phyloP scores from a whole-genome alignment of 1,140 invertebrate species.

The Belonocnema kinseyi region DNA sequence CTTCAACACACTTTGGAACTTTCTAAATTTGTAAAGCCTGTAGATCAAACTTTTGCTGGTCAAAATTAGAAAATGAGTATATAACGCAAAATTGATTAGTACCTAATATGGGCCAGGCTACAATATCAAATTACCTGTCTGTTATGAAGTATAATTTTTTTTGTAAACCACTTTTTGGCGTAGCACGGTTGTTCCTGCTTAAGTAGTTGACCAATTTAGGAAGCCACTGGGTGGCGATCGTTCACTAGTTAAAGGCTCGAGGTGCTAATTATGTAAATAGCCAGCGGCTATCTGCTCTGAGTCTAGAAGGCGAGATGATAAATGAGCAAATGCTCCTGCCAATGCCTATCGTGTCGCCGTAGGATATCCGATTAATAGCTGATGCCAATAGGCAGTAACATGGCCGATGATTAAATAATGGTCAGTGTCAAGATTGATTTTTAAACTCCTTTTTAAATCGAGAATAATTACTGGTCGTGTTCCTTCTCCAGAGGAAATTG shows the following conservation, averaged over 20 bases:
- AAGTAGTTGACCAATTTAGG: too few relatives aligned
- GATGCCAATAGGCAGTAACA: slow-evolving; percentile 10
- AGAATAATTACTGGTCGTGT: slow-evolving; percentile 16
- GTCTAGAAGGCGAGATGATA: slow-evolving; percentile 19
- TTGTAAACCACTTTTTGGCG: too few relatives aligned
- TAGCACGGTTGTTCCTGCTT: too few relatives aligned
- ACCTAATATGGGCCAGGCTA: too few relatives aligned
- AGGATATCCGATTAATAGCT: slow-evolving; percentile 14
- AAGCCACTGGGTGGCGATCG: background rate
- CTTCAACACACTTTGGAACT: too few relatives aligned
- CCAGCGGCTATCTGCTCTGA: background rate
- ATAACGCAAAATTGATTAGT: too few relatives aligned
- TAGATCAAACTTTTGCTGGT: too few relatives aligned
- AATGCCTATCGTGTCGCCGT: slow-evolving; percentile 10
- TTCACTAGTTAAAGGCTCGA: background rate
- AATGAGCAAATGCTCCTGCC: background rate
- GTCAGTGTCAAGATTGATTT: slow-evolving; percentile 10
- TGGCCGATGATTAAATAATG: slow-evolving; percentile 13
- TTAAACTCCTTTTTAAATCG: slow-evolving; percentile 2
- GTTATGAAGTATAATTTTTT: too few relatives aligned
- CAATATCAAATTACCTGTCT: too few relatives aligned
- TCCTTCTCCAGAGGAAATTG: background rate
- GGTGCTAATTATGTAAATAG: slow-evolving; percentile 31
- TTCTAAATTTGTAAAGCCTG: too few relatives aligned
- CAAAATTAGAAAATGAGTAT: too few relatives aligned